Percentiles rank a stretch among this genome's conserved stretches.
Evolutionary conservation across 2,888 invertebrate species (phyloP).

Genomic region (Scelioninae gen. 2): DNA sequence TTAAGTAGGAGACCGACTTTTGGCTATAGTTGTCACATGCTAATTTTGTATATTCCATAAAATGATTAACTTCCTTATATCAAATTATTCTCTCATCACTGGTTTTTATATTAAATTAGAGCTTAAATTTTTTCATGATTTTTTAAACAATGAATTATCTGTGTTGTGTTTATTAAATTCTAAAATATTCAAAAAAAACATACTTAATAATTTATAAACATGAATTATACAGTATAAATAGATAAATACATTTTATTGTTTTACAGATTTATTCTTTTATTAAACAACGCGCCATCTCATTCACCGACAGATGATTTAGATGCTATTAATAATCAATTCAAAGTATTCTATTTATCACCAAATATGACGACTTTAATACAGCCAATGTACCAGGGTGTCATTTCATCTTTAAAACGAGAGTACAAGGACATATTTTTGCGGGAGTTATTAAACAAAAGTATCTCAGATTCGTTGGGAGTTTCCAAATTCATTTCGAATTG

Average conservation of each 20-base stretch:
- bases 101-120: no score
- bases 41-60: no score
- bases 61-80: no score
- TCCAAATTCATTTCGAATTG: conserved; percentile 1
- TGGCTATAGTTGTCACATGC: no score
- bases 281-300: conserved; percentile 21
- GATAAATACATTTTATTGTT: neutral
- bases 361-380: conserved; percentile 25
- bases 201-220: no score
- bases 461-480: neutral
- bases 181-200: no score
- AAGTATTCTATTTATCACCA: conserved; percentile 28
- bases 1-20: no score
- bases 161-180: no score
- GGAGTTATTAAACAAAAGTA: neutral
- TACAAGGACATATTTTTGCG: conserved; percentile 7
- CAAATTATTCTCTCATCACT: no score
- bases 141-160: no score
- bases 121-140: no score
- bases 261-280: conserved; percentile 8
- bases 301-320: conserved; percentile 4
- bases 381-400: conserved; percentile 28
- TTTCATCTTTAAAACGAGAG: conserved; percentile 4
- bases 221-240: no score
- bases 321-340: conserved; percentile 5